Base-by-base conservation (phyloP, 2,113 vertebrate genomes). In the Cranoglanis bouderius region DNA sequence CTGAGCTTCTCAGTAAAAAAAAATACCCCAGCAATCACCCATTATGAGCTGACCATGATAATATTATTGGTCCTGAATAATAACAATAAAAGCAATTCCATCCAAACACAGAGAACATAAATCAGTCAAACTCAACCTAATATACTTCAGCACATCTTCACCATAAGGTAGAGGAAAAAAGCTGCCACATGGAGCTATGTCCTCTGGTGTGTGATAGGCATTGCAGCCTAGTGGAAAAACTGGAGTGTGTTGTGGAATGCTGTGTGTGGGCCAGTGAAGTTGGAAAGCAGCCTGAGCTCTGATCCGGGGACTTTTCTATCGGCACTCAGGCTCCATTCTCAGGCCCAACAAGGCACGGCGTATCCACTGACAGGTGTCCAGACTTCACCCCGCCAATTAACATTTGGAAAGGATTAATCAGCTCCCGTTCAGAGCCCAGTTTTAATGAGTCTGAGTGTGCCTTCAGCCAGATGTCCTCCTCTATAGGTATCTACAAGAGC, bases 341-440 rank as follows among this genome's bases (percentile, higher is more conserved):
- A 93, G 90, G 86, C 80, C 84, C 88, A 51, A 63, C 86, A 83
- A 91, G 80, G 77, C 90, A 87, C 70, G 94, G 93, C 93, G 86
- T 88, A 93, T 92, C 93, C 92, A 91, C 94, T 93, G 94, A 94
- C 94, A 95, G 93, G 93, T 91, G 93, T 94, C 95, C 95, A 96
- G 94, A 93, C 91, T 94, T 92, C 93, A 94, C 95, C 94, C 93
- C 92, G 93, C 90, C 94, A 94, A 95, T 95, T 95, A 96, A 94
- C 94, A 95, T 95, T 95, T 95, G 94, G 94, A 95, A 93, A 93
- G 95, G 95, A 96, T 96, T 95, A 95, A 95, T 92, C 88, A 90
- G 86, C 91, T 89, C 88, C 89, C 85, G 82, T 90, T 92, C 89
- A 89, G 84, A 90, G 88, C 90, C 90, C 88, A 92, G 88, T 90